A percentile compares a stretch with the other conserved stretches of the same genome.
phyloP scores from a whole-genome alignment of 2,113 vertebrate genomes.

The Numida meleagris region DNA sequence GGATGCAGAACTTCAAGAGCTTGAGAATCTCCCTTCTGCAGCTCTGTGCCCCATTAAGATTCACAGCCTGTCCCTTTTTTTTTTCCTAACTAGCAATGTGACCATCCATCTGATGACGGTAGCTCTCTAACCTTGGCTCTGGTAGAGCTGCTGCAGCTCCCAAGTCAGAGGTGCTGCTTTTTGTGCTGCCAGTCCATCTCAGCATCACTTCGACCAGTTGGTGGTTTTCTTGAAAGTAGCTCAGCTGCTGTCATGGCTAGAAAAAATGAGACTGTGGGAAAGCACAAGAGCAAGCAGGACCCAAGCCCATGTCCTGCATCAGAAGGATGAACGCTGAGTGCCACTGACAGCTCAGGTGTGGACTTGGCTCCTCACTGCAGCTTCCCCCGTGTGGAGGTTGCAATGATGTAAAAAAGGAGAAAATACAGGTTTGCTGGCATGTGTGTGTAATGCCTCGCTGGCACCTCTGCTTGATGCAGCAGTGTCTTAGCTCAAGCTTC shows the following conservation, averaged over 20 bases:
- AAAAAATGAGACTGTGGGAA: not conserved
- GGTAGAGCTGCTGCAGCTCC: not conserved
- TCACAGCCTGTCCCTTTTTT: not conserved
- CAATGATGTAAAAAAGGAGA: not conserved
- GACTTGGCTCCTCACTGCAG: not conserved
- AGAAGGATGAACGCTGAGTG: not conserved
- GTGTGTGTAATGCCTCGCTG: not conserved
- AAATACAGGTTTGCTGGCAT: not conserved
- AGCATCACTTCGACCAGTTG: not conserved
- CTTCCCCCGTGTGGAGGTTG: accelerated
- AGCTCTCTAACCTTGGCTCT: not conserved
- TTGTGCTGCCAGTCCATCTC: not conserved
- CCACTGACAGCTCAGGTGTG: not conserved
- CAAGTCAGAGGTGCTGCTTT: not conserved
- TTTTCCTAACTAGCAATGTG: not conserved
- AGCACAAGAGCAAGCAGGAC: not conserved
- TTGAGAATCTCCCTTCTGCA: not conserved
- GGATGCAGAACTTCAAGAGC: not conserved
- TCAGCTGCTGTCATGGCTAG: not conserved
- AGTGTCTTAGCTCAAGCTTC: not conserved
- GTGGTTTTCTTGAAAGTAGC: not conserved
- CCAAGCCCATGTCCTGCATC: not conserved
- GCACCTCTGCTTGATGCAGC: not conserved
- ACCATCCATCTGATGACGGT: not conserved
- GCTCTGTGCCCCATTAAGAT: not conserved